Evolutionary conservation across 2,113 vertebrate species (phyloP).

Genomic region (Hyperopisus bebe): DNA sequence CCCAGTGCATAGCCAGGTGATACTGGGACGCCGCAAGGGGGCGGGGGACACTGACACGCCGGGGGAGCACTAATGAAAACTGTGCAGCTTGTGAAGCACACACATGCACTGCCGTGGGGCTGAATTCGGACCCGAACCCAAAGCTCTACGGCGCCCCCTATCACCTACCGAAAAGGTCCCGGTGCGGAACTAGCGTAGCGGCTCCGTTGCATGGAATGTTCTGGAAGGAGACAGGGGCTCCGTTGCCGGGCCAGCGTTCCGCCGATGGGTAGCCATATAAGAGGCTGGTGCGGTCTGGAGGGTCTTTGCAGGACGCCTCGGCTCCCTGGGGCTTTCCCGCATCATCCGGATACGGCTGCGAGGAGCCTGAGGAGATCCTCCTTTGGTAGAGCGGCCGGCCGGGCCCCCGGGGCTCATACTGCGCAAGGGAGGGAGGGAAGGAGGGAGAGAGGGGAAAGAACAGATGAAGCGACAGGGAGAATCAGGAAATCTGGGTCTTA

Average conservation of each 20-base stretch:
- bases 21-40: neutral
- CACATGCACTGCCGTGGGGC: neutral
- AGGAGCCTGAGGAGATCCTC: slow-evolving; percentile 91
- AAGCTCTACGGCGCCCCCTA: neutral
- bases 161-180: slow-evolving; percentile 77
- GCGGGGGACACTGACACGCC: neutral
- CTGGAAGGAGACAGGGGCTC: slow-evolving; percentile 76
- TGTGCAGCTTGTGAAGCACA: neutral
- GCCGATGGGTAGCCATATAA: slow-evolving; percentile 78
- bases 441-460: neutral
- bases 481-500: neutral
- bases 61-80: neutral
- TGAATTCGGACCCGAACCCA: neutral
- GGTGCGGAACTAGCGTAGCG: slow-evolving; percentile 72
- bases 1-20: too few relatives aligned
- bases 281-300: slow-evolving; percentile 75
- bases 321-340: slow-evolving; percentile 67
- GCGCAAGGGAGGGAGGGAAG: neutral
- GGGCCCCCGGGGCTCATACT: slow-evolving; percentile 98
- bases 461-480: slow-evolving; percentile 4
- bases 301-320: slow-evolving; percentile 70
- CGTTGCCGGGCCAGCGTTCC: slow-evolving; percentile 83
- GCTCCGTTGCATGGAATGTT: slow-evolving; percentile 99
- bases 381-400: slow-evolving; percentile 98
- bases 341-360: slow-evolving; percentile 76